Evolutionary conservation across 2,113 vertebrate species (phyloP).

Genomic region (Edolisoma coerulescens): DNA sequence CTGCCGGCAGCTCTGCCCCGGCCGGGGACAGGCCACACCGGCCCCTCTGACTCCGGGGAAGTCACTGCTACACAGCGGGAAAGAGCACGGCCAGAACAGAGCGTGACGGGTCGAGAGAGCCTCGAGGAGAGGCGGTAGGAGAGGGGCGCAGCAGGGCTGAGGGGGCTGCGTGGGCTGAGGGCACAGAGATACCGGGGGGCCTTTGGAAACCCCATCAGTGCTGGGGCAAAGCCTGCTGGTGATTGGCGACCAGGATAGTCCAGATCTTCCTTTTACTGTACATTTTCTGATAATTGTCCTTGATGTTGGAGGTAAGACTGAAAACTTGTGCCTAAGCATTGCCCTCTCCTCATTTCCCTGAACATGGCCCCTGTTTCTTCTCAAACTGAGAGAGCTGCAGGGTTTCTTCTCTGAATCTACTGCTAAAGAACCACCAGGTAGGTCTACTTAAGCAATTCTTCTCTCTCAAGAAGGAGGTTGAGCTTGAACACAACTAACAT

Average conservation of each 20-base stretch:
- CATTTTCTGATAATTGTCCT: neutral
- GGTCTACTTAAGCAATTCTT: neutral
- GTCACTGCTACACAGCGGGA: fast-evolving
- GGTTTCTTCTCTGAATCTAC: neutral
- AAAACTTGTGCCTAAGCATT: neutral
- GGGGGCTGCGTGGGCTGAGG: no score
- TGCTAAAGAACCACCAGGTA: neutral
- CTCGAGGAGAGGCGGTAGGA: neutral
- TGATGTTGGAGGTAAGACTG: neutral
- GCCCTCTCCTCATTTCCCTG: neutral
- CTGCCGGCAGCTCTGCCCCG: fast-evolving
- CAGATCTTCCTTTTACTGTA: neutral
- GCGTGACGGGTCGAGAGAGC: fast-evolving
- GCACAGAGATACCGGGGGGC: neutral
- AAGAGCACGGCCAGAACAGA: neutral
- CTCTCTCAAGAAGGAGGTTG: neutral
- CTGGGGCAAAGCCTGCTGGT: neutral
- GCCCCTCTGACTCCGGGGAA: neutral
- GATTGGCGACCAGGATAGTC: neutral
- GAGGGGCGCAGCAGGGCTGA: neutral
- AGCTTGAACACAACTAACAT: neutral
- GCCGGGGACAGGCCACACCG: no score
- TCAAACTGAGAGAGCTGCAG: neutral
- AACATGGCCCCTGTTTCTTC: neutral
- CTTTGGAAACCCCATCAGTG: neutral